phyloP scores from a whole-genome alignment of 2,113 vertebrate species.

The Oryzias curvinotus region DNA sequence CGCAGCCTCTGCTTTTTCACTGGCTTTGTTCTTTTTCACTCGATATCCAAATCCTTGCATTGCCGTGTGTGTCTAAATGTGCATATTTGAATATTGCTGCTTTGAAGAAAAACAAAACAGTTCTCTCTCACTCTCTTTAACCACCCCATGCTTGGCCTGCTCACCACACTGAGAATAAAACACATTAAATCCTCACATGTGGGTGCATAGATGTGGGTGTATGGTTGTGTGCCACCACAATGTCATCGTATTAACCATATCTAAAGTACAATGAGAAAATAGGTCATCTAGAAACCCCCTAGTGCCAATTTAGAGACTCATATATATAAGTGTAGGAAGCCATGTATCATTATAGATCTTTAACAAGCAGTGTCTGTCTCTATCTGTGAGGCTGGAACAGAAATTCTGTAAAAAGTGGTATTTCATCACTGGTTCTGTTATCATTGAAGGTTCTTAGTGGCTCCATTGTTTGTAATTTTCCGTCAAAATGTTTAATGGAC shows the following conservation, averaged over 20 bases:
- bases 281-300: conserved; percentile 67
- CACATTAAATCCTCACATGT: conserved; percentile 53
- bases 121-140: conserved; percentile 8
- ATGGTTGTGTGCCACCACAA: conserved; percentile 58
- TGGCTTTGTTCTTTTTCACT: not conserved
- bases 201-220: conserved; percentile 59
- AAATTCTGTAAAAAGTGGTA: conserved; percentile 54
- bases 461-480: conserved; percentile 24
- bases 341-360: conserved; percentile 64
- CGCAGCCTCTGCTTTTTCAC: not conserved
- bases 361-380: conserved; percentile 60
- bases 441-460: conserved; percentile 43
- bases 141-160: conserved; percentile 40
- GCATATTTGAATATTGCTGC: conserved; percentile 35
- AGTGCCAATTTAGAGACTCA: conserved; percentile 69
- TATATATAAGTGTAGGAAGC: conserved; percentile 66
- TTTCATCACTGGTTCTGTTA: conserved; percentile 49
- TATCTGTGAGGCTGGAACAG: conserved; percentile 41
- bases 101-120: conserved; percentile 22
- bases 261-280: conserved; percentile 65
- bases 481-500: not conserved
- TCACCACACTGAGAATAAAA: conserved; percentile 30
- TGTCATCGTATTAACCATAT: conserved; percentile 64
- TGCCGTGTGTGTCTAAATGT: conserved; percentile 20
- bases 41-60: conserved; percentile 12